A percentile compares a stretch with the other conserved stretches of the same genome.
Conservation (phyloP, 2,113 vertebrate species). For the Castor canadensis region DNA sequence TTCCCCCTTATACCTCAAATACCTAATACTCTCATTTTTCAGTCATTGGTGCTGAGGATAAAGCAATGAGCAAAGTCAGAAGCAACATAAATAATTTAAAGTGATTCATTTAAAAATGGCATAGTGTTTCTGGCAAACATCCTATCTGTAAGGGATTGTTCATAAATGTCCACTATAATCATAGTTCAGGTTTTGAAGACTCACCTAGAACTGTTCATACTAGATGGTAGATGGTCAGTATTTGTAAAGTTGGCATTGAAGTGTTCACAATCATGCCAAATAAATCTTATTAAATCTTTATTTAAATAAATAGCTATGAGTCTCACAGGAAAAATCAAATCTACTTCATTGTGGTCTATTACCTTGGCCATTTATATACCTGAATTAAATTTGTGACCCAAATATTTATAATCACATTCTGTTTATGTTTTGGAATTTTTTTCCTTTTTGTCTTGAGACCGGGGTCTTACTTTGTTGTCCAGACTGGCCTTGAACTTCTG, state of each 20-base stretch:
- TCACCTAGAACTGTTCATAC: not conserved
- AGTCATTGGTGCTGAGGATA: not conserved
- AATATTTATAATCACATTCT: not conserved
- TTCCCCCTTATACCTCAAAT: not conserved
- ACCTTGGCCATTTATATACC: not conserved
- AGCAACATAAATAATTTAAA: not conserved
- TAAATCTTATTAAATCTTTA: not conserved
- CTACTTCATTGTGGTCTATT: constrained; percentile 1
- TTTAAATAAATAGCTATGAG: not conserved
- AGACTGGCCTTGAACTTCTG: not conserved
- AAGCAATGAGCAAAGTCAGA: constrained; percentile 10
- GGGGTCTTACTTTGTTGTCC: not conserved
- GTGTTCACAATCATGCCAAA: not conserved
- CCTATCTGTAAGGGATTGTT: not conserved
- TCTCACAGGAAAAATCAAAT: not conserved
- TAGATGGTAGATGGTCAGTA: not conserved
- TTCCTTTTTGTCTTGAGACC: not conserved
- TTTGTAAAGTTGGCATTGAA: constrained; percentile 7
- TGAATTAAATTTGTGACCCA: constrained; percentile 20
- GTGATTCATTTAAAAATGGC: not conserved
- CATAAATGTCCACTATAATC: not conserved
- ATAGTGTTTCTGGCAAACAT: not conserved
- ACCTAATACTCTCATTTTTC: not conserved
- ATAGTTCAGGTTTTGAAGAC: not conserved
- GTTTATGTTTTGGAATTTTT: not conserved